Conservation (phyloP, 2,113 vertebrate genomes). For the Phalacrocorax carbo region DNA sequence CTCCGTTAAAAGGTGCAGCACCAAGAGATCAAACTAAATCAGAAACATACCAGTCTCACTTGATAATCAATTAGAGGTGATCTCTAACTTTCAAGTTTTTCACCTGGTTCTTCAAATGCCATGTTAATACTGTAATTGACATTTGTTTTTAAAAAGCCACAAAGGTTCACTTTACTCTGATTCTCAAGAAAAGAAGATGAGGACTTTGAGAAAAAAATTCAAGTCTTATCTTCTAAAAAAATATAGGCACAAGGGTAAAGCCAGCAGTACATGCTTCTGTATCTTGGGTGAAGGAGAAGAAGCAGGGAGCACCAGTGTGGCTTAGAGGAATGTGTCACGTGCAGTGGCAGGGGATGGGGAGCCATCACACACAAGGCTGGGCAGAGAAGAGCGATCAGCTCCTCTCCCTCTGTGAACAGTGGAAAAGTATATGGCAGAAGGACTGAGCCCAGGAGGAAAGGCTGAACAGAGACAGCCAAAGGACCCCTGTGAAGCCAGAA, state of each 20-base stretch:
- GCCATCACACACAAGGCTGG: not conserved
- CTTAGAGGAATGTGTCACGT: rapidly evolving
- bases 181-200: not conserved
- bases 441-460: not conserved
- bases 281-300: not conserved
- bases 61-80: not conserved
- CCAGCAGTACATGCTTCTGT: not conserved
- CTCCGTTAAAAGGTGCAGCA: not conserved
- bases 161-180: not conserved
- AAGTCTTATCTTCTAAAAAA: not conserved
- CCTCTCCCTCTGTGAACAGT: not conserved
- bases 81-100: not conserved
- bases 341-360: not conserved
- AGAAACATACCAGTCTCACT: not conserved
- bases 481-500: not conserved
- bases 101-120: not conserved
- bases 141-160: not conserved
- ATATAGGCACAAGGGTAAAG: not conserved
- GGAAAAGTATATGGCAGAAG: not conserved
- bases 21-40: not conserved
- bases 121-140: not conserved
- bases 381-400: not conserved
- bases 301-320: not conserved
- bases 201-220: not conserved
- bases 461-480: not conserved